phyloP scores from a whole-genome alignment of 2,113 vertebrate genomes.

The Carassius gibelio region DNA sequence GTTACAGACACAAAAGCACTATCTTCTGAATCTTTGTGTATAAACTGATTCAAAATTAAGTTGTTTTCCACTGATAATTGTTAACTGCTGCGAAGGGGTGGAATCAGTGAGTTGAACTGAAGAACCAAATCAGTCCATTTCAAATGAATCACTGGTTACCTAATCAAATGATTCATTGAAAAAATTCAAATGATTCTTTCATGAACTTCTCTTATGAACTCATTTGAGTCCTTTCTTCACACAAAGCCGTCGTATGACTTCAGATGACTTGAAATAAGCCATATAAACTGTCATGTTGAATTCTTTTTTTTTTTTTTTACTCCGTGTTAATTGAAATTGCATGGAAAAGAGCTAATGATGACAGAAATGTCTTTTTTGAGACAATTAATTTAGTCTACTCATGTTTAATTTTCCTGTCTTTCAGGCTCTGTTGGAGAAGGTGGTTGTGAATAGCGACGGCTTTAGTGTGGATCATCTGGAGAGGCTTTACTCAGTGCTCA shows the following conservation, averaged over 20 bases:
- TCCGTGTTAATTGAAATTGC: neutral
- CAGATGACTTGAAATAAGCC: neutral
- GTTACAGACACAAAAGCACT: neutral
- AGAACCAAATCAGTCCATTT: neutral
- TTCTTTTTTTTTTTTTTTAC: neutral
- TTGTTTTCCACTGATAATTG: neutral
- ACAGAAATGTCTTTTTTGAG: too few relatives aligned
- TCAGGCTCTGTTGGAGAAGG: conserved; percentile 86
- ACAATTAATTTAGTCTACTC: neutral
- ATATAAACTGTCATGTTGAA: neutral
- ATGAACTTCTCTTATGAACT: too few relatives aligned
- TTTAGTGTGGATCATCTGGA: conserved; percentile 94
- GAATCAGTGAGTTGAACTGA: neutral
- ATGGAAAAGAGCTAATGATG: neutral
- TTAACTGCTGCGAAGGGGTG: neutral
- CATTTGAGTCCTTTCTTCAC: neutral
- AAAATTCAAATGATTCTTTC: too few relatives aligned
- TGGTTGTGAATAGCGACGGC: conserved; percentile 87
- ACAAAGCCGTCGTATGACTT: neutral
- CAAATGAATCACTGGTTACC: neutral
- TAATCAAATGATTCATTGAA: neutral
- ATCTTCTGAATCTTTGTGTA: neutral
- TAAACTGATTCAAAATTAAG: neutral
- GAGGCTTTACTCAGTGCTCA: conserved; percentile 91
- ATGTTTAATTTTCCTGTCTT: conserved; percentile 19